Conservation (phyloP, 1,140 invertebrate species). For the Campoletis sonorensis region DNA sequence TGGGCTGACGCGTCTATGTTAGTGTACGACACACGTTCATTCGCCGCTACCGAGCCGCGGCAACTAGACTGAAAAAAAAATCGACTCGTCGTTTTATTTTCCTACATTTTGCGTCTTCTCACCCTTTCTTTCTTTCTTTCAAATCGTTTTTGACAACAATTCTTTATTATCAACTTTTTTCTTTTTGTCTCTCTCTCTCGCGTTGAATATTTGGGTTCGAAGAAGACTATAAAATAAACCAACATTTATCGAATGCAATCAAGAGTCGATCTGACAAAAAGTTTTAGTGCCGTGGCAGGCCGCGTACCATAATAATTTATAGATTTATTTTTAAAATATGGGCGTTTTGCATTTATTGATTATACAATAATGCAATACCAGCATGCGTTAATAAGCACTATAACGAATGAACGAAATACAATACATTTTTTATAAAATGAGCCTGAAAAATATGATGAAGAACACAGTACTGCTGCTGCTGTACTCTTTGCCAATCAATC, state of each 20-base stretch:
- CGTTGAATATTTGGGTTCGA: neutral
- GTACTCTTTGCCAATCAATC: too few species aligned
- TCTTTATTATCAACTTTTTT: too few species aligned
- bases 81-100: neutral
- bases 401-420: conserved; percentile 24
- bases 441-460: conserved; percentile 21
- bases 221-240: neutral
- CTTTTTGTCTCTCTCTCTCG: neutral
- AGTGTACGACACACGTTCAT: conserved; percentile 75
- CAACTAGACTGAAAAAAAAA: conserved; percentile 65
- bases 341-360: conserved; percentile 60
- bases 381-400: conserved; percentile 19
- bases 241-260: neutral
- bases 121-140: neutral
- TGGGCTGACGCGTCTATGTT: conserved; percentile 76
- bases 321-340: conserved; percentile 48
- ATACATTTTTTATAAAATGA: neutral
- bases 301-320: conserved; percentile 63
- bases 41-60: conserved; percentile 69
- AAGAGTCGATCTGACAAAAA: neutral
- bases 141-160: too few species aligned
- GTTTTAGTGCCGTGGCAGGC: conserved; percentile 62
- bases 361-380: conserved; percentile 26
- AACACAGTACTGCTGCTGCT: neutral
- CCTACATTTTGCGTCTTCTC: neutral